Evolutionary conservation across 1,140 invertebrate genomes (phyloP), one percentile per base, ranked within the genome.

Genomic region (Dreissena rostriformis): DNA sequence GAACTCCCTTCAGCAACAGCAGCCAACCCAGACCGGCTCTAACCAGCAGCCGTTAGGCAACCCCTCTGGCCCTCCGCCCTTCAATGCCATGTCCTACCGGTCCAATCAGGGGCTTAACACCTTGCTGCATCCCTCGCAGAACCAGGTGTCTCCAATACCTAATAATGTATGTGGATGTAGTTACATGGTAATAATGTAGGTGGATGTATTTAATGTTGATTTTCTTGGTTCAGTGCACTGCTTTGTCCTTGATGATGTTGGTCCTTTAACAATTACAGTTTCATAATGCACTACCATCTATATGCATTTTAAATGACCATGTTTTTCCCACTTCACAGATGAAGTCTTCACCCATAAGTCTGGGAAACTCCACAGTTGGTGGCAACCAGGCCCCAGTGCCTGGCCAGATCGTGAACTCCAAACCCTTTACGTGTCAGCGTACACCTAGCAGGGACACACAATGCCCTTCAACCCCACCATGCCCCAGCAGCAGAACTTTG

Each of bases 31-130:
- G 63, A 66, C 71, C 39, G 77, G 77, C 4, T 61, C 11, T 11
- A 19, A 29, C 19, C 80, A 82, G 72, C 71, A 72, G 11, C 71
- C 80, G 2, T 66, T 71, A 17, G 80, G 71, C 49, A 82, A 71
- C 1, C 71, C 80, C 12, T 39, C 71, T 10, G 80, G 80, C 15
- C 80, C 82, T 51, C 86, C 87, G 49, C 87, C 88, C 66, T 90
- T 89, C 73, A 88, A 85, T 26, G 24, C 90, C 28, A 86, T 88
- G 66, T 55, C 88, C 22, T 89, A 91, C 71, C 74, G 81, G n/a
- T 88, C 68, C 22, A 61, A 24, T 24, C 91, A 89, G 82, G 84
- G 74, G 6, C 76, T 90, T n/a, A 85, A 86, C 22, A 66, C 90
- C 28, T 76, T 86, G 17, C 77, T 90, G 52, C 90, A 90, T 65